Percentiles rank a stretch among this genome's conserved stretches.
These are phyloP conservation scores for Drosophila ustulata DNA, from an alignment of 2,888 invertebrate species.

Conservation along the genomic window DNA sequence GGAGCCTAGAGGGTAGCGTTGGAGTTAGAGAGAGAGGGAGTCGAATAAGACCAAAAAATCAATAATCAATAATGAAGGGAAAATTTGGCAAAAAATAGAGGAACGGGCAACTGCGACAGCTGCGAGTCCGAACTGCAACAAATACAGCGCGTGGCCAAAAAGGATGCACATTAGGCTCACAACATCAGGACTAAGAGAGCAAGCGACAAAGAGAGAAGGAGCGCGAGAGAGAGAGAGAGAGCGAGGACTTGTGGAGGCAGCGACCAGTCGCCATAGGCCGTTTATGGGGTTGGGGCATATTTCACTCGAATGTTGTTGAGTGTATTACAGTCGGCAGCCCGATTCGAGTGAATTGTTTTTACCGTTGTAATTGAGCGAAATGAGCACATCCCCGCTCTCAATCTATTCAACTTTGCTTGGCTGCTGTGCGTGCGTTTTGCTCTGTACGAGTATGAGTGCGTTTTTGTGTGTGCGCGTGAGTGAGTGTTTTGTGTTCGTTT, in stretches of 20 bases:
- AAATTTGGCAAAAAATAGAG: constrained; percentile 53
- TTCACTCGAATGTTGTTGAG: constrained; percentile 51
- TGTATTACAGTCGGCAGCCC: constrained; percentile 46
- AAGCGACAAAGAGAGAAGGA: constrained; percentile 4
- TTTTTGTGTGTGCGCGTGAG: constrained; percentile 36
- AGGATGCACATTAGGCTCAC: constrained; percentile 63
- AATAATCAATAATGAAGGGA: constrained; percentile 72
- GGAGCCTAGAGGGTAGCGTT: constrained; percentile 1
- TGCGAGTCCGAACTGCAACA: constrained; percentile 65
- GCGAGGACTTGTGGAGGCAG: constrained; percentile 51
- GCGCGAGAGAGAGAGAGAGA: constrained; percentile 25
- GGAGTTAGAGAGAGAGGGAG: neutral
- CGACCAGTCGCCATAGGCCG: constrained; percentile 46
- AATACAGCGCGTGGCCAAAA: constrained; percentile 60
- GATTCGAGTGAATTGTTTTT: constrained; percentile 55
- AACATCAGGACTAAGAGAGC: constrained; percentile 34
- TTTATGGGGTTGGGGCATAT: constrained; percentile 64
- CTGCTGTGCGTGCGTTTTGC: constrained; percentile 42
- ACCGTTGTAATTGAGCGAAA: constrained; percentile 44
- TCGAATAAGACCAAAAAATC: constrained; percentile 59
- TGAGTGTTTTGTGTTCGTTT: constrained; percentile 24
- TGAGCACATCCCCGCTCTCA: constrained; percentile 15
- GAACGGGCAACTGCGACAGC: constrained; percentile 43
- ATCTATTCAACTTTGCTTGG: constrained; percentile 5
- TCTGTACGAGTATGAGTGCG: constrained; percentile 19